Percentiles rank a stretch among this genome's conserved stretches.
Evolutionary conservation across 2,797 vertebrate genomes (phyloP).

Genomic region (Periophthalmus magnuspinnatus): DNA sequence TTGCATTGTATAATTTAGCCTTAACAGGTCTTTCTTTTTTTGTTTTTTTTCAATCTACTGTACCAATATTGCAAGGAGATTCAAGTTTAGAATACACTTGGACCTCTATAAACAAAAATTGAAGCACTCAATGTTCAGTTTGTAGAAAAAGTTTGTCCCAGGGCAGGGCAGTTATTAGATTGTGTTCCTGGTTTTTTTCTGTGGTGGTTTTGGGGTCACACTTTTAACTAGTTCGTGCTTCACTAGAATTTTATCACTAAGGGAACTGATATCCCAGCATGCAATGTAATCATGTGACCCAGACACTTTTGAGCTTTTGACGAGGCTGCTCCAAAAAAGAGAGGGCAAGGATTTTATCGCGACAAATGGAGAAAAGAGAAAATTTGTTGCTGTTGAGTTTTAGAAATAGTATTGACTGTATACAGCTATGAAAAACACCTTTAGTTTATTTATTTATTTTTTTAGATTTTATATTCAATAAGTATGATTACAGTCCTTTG

Average conservation of each 20-base stretch:
- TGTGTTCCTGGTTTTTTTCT: not conserved
- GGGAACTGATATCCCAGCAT: slow-evolving; percentile 53
- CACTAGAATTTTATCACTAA: slow-evolving; percentile 68
- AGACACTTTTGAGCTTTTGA: slow-evolving; percentile 49
- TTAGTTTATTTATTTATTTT: too few relatives aligned
- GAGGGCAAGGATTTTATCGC: slow-evolving; percentile 21
- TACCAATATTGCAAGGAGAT: not conserved
- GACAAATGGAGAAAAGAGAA: slow-evolving; percentile 14
- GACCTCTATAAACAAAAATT: not conserved
- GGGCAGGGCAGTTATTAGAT: slow-evolving; percentile 17
- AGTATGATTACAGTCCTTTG: too few relatives aligned
- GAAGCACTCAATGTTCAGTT: slow-evolving; percentile 21
- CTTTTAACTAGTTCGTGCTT: slow-evolving; percentile 56
- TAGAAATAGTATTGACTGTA: not conserved
- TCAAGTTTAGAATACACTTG: not conserved
- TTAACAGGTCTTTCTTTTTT: not conserved
- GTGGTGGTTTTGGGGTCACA: slow-evolving; percentile 51
- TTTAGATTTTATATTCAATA: too few relatives aligned
- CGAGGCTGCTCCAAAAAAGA: slow-evolving; percentile 35
- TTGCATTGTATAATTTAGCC: not conserved
- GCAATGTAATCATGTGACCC: slow-evolving; percentile 48
- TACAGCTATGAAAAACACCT: not conserved
- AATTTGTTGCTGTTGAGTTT: not conserved
- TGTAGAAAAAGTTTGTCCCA: slow-evolving; percentile 46
- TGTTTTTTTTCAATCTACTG: not conserved